phyloP scores from a whole-genome alignment of 2,888 invertebrate genomes.

The Lepetodrilus schrolli region DNA sequence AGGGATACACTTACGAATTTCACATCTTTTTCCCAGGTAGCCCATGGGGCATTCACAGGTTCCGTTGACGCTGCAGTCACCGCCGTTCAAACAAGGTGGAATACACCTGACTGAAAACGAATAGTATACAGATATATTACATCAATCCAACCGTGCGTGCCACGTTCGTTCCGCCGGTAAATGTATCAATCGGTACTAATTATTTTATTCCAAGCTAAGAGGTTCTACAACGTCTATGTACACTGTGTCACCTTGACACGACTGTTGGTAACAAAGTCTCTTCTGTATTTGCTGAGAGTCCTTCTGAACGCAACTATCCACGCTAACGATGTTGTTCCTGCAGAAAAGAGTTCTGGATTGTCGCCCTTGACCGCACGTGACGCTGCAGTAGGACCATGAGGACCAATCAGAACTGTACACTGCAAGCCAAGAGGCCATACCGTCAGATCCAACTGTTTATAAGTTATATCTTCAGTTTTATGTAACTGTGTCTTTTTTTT shows the following conservation, averaged over 20 bases:
- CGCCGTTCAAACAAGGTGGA: constrained; percentile 56
- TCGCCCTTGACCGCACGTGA: constrained; percentile 65
- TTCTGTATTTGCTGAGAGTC: constrained; percentile 41
- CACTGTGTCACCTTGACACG: constrained; percentile 44
- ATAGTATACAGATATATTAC: too few relatives aligned
- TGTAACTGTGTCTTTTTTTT: too few relatives aligned
- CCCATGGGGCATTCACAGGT: constrained; percentile 56
- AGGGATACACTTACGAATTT: constrained; percentile 56
- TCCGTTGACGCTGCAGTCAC: constrained; percentile 50
- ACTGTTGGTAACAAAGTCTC: constrained; percentile 43
- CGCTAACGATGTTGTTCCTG: constrained; percentile 49
- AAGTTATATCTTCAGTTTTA: too few relatives aligned
- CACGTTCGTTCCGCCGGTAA: too few relatives aligned
- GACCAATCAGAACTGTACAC: constrained; percentile 60
- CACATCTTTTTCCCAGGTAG: constrained; percentile 55
- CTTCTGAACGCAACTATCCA: constrained; percentile 41
- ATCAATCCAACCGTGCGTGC: too few relatives aligned
- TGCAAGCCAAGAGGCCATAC: constrained; percentile 44
- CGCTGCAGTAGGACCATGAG: constrained; percentile 67
- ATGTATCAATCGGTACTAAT: too few relatives aligned
- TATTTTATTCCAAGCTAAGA: background rate
- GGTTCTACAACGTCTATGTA: too few relatives aligned
- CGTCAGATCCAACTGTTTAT: too few relatives aligned
- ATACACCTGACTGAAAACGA: constrained; percentile 48
- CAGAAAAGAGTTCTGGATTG: constrained; percentile 64